These are phyloP conservation scores for Heptranchias perlo DNA, from an alignment of 2,113 vertebrate species.

Conservation along the genomic window DNA sequence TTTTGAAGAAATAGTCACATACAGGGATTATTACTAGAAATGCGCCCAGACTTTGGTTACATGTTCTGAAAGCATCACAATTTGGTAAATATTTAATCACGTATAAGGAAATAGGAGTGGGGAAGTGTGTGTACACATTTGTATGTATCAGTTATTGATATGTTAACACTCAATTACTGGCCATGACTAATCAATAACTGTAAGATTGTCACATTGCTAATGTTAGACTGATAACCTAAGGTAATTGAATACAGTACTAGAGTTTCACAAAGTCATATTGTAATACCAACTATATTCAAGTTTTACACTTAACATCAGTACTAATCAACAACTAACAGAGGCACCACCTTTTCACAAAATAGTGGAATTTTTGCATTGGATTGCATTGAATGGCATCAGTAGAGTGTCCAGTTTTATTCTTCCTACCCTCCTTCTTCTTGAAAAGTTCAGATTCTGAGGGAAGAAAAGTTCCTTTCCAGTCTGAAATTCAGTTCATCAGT, in stretches of 20 bases:
- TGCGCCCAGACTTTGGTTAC: slow-evolving; percentile 22
- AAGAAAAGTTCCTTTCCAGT: slow-evolving; percentile 45
- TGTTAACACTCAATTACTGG: slow-evolving; percentile 60
- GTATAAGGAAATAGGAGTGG: too few species aligned
- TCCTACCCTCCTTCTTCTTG: slow-evolving; percentile 47
- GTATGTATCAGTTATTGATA: slow-evolving; percentile 4
- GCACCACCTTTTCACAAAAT: slow-evolving; percentile 56
- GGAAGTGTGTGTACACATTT: not conserved
- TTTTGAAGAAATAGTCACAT: not conserved
- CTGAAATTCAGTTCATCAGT: slow-evolving; percentile 46
- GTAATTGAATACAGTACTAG: slow-evolving; percentile 54
- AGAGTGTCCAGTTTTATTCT: slow-evolving; percentile 64
- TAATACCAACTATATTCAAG: slow-evolving; percentile 73
- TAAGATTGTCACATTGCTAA: slow-evolving; percentile 52
- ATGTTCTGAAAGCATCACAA: not conserved
- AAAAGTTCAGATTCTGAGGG: slow-evolving; percentile 48
- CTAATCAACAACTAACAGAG: slow-evolving; percentile 58
- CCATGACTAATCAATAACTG: slow-evolving; percentile 49
- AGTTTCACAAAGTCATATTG: slow-evolving; percentile 62
- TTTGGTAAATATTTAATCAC: not conserved
- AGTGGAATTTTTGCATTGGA: slow-evolving; percentile 83
- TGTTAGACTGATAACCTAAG: slow-evolving; percentile 49
- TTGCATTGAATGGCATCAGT: slow-evolving; percentile 85
- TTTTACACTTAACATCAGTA: slow-evolving; percentile 65
- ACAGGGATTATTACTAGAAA: not conserved